Evolutionary conservation across 1,140 invertebrate species (phyloP).

Genomic region (Papilio polyxenes): DNA sequence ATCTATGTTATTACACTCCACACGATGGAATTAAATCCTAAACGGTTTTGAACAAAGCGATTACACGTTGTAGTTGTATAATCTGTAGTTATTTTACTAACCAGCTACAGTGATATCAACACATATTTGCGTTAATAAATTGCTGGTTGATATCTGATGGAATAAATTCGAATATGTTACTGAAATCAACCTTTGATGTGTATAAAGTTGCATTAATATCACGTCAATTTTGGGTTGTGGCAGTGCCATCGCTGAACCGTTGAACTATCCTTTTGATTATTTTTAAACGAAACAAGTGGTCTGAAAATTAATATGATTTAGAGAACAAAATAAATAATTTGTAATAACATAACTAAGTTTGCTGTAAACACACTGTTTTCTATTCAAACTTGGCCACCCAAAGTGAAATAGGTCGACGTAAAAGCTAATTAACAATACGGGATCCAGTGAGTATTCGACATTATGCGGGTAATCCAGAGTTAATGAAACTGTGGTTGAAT

Average conservation of each 20-base stretch:
- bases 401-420: conserved; percentile 27
- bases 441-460: conserved; percentile 21
- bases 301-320: conserved; percentile 1
- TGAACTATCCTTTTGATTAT: neutral
- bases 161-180: neutral
- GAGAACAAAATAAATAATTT: neutral
- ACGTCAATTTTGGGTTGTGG: too few relatives aligned
- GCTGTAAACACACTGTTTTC: neutral
- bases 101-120: neutral
- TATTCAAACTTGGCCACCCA: conserved; percentile 18
- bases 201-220: too few relatives aligned
- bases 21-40: neutral
- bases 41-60: neutral
- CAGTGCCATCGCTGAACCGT: too few relatives aligned
- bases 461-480: conserved; percentile 25
- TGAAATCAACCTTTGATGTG: neutral
- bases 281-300: neutral
- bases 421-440: conserved; percentile 26
- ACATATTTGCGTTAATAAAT: neutral
- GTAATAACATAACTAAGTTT: conserved; percentile 13
- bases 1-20: conserved; percentile 9
- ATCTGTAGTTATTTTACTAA: neutral
- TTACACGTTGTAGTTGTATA: neutral
- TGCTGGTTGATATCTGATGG: neutral
- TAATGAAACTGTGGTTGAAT: conserved; percentile 9